phyloP scores from a whole-genome alignment of 2,888 invertebrate genomes.

The Trissolcus japonicus region DNA sequence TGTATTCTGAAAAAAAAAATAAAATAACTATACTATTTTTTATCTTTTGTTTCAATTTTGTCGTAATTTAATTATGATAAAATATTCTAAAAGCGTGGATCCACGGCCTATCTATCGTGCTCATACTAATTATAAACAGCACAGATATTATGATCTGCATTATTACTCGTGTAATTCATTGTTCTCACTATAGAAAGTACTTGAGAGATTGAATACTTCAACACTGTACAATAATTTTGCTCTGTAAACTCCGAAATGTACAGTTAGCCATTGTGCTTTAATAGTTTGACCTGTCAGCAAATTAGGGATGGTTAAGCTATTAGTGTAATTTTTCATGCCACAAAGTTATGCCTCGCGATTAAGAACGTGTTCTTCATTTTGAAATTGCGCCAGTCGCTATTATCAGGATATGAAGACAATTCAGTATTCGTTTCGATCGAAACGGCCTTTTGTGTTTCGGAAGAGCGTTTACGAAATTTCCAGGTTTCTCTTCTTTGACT shows the following conservation, averaged over 20 bases:
- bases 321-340: conserved; percentile 42
- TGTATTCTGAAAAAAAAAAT: too few species aligned
- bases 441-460: background rate
- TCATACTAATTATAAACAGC: conserved; percentile 34
- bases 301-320: conserved; percentile 47
- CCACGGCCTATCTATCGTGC: conserved; percentile 20
- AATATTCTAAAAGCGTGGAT: conserved; percentile 1
- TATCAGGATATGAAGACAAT: conserved; percentile 14
- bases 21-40: too few species aligned
- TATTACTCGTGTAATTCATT: conserved; percentile 39
- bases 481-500: too few species aligned
- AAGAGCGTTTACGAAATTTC: too few species aligned
- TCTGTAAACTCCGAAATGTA: conserved; percentile 45
- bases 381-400: conserved; percentile 18
- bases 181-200: conserved; percentile 41
- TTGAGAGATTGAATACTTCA: conserved; percentile 35
- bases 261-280: conserved; percentile 51
- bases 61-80: background rate
- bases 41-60: too few species aligned
- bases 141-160: conserved; percentile 33
- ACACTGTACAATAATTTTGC: conserved; percentile 49
- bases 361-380: conserved; percentile 13
- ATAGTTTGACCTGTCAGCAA: conserved; percentile 51
- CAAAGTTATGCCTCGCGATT: conserved; percentile 28
- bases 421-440: conserved; percentile 1